Evolutionary conservation across 2,113 vertebrate species (phyloP).

Genomic region (Zosterops pallidus): DNA sequence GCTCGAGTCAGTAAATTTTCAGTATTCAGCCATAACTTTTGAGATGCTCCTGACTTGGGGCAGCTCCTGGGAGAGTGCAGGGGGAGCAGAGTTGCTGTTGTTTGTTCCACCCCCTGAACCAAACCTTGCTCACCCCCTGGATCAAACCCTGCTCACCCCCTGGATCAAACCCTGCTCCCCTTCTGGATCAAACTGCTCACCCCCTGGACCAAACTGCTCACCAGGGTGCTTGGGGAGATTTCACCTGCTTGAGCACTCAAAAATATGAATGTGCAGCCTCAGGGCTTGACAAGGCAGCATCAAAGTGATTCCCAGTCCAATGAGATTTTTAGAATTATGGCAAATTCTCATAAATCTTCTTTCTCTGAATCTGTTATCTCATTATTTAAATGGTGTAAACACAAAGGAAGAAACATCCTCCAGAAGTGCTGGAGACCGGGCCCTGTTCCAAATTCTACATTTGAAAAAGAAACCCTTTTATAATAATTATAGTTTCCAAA

Average conservation of each 20-base stretch:
- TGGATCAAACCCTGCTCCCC: not conserved
- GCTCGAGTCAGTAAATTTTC: not conserved
- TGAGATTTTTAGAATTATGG: not conserved
- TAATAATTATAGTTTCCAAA: not conserved
- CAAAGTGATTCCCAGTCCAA: not conserved
- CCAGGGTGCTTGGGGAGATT: fast-evolving
- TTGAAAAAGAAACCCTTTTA: not conserved
- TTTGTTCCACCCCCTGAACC: not conserved
- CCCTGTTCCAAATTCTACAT: not conserved
- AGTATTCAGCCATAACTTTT: not conserved
- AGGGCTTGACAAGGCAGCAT: not conserved
- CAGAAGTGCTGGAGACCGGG: not conserved
- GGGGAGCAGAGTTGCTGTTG: not conserved
- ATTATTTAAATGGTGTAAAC: not conserved
- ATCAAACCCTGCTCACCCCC: not conserved
- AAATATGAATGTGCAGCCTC: not conserved
- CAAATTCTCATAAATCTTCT: too few species aligned
- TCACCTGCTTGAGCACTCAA: not conserved
- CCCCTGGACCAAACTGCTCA: not conserved
- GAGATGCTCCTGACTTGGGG: not conserved
- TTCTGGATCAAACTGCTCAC: not conserved
- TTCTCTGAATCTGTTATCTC: not conserved
- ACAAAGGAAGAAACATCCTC: not conserved
- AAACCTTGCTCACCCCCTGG: not conserved
- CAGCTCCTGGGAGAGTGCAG: not conserved